Conservation (phyloP, 2,113 vertebrate genomes). For the Peucedramus taeniatus region DNA sequence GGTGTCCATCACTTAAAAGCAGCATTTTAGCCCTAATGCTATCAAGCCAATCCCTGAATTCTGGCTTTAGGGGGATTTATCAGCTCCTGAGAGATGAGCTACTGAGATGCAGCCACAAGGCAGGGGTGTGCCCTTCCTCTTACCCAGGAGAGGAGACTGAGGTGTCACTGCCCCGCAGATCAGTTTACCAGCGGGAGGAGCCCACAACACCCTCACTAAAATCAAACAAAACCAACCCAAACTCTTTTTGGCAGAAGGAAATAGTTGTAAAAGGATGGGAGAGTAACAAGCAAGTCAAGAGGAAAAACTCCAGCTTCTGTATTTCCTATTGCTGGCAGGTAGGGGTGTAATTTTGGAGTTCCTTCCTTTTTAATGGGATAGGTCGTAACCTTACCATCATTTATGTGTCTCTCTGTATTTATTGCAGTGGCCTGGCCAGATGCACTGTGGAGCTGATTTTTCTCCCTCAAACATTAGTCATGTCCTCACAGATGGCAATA, state of each 20-base stretch:
- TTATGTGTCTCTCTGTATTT: background rate
- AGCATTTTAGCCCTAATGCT: background rate
- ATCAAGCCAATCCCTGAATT: background rate
- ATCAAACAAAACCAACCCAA: background rate
- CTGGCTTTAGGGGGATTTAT: background rate
- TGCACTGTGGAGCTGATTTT: background rate
- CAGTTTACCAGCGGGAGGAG: background rate
- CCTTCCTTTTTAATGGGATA: conserved; percentile 34
- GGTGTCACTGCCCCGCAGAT: background rate
- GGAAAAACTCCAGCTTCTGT: background rate
- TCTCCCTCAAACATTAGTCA: background rate
- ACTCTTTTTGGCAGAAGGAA: background rate
- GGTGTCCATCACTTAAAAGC: background rate
- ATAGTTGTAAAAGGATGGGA: background rate
- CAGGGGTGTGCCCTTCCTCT: background rate
- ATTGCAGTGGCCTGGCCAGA: background rate
- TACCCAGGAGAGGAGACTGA: background rate
- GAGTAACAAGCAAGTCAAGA: background rate
- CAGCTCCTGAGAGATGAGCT: background rate
- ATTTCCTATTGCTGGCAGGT: conserved; percentile 43
- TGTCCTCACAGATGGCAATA: background rate
- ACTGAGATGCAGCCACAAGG: background rate
- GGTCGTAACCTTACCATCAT: background rate
- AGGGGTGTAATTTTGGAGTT: conserved; percentile 35
- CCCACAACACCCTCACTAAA: background rate